These are phyloP conservation scores for Centropus unirufus DNA, from an alignment of 2,113 vertebrate genomes.

Conservation along the genomic window DNA sequence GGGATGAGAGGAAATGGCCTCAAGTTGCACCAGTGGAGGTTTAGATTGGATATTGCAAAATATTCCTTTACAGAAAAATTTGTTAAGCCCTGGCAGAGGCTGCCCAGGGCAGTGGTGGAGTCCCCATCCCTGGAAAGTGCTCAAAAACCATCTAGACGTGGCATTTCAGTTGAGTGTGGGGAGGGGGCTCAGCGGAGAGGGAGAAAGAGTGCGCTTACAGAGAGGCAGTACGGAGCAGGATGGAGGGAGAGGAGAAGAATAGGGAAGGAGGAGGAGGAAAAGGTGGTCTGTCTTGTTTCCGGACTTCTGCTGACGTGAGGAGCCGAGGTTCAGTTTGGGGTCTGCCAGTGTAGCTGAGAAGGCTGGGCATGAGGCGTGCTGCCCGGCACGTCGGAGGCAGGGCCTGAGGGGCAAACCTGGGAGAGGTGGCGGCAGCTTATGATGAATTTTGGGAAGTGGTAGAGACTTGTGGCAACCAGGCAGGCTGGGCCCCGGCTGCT, in stretches of 20 bases:
- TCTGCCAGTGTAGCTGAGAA: fast-evolving
- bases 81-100: too few species aligned
- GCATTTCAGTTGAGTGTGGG: fast-evolving
- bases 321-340: not conserved
- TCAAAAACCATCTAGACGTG: too few species aligned
- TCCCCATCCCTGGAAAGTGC: too few species aligned
- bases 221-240: fast-evolving
- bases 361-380: not conserved
- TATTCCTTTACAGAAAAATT: too few species aligned
- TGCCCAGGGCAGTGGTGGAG: too few species aligned
- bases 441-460: not conserved
- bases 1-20: too few species aligned
- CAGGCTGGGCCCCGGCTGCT: not conserved
- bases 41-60: too few species aligned
- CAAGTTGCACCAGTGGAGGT: too few species aligned
- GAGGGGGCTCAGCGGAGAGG: not conserved
- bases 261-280: not conserved
- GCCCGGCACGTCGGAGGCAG: fast-evolving
- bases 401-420: not conserved
- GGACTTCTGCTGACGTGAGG: not conserved
- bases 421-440: not conserved
- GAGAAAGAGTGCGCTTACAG: not conserved
- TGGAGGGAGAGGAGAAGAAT: not conserved
- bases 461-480: not conserved
- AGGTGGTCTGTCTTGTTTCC: not conserved